Evolutionary conservation across 2,888 invertebrate genomes (phyloP).

Genomic region (Iphiclides podalirius): DNA sequence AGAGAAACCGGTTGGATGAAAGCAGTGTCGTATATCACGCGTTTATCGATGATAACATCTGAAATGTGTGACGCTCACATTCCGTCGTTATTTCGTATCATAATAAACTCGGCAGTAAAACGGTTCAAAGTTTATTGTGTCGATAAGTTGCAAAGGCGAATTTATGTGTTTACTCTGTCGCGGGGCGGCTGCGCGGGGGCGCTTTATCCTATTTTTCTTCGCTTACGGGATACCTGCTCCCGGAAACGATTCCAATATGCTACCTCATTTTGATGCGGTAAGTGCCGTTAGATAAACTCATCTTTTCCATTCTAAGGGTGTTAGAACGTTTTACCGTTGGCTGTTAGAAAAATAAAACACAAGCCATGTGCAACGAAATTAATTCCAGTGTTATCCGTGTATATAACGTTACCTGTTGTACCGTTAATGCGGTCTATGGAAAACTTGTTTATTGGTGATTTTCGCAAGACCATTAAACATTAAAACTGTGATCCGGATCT

Average conservation of each 20-base stretch:
- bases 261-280: not conserved
- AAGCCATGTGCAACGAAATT: not conserved
- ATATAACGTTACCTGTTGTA: too few species aligned
- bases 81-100: constrained; percentile 27
- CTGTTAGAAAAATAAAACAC: not conserved
- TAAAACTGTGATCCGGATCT: too few species aligned
- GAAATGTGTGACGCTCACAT: constrained; percentile 13
- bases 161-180: constrained; percentile 23
- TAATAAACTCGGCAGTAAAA: constrained; percentile 35
- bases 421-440: too few species aligned
- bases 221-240: constrained; percentile 8
- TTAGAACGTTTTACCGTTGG: not conserved
- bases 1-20: not conserved
- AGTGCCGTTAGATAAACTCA: not conserved
- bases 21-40: constrained; percentile 12
- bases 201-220: constrained; percentile 1
- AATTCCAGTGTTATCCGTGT: not conserved
- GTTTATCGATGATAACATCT: constrained; percentile 23
- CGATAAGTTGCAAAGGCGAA: constrained; percentile 21
- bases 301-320: not conserved
- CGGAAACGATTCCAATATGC: not conserved
- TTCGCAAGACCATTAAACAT: too few species aligned
- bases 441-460: not conserved
- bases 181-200: not conserved
- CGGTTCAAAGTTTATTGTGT: constrained; percentile 22